Evolutionary conservation across 2,113 vertebrate species (phyloP).

Genomic region (Vireo altiloquus): DNA sequence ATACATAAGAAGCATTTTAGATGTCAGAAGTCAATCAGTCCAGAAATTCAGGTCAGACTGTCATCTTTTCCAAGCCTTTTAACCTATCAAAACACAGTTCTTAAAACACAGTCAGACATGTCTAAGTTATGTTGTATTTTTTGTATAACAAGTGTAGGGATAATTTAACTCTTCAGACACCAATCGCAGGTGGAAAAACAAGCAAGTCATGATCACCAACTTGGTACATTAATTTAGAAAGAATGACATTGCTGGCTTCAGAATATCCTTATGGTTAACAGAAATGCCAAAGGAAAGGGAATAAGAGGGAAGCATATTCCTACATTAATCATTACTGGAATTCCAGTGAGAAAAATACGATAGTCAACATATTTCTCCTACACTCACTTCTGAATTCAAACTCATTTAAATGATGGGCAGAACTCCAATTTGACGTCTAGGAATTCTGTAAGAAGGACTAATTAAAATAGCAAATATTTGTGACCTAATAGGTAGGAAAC

Average conservation of each 20-base stretch:
- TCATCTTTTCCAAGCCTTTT: neutral
- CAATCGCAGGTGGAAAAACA: neutral
- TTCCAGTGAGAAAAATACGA: neutral
- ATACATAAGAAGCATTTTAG: neutral
- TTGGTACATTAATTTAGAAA: neutral
- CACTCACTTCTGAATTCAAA: neutral
- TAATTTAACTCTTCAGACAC: neutral
- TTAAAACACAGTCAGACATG: neutral
- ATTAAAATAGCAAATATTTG: neutral
- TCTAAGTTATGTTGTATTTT: neutral
- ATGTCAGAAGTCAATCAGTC: neutral
- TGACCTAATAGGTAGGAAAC: neutral
- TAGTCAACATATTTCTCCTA: neutral
- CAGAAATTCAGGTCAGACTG: constrained; percentile 21
- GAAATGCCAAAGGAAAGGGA: neutral
- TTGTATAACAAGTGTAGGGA: neutral
- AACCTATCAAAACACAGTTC: neutral
- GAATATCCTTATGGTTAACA: neutral
- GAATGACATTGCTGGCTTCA: neutral
- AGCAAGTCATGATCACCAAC: neutral
- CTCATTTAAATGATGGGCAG: neutral
- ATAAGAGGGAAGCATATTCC: neutral
- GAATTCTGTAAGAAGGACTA: neutral
- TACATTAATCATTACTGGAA: neutral
- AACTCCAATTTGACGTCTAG: neutral